Evolutionary conservation across 2,113 vertebrate species (phyloP).

Genomic region (Tetraodon nigroviridis): DNA sequence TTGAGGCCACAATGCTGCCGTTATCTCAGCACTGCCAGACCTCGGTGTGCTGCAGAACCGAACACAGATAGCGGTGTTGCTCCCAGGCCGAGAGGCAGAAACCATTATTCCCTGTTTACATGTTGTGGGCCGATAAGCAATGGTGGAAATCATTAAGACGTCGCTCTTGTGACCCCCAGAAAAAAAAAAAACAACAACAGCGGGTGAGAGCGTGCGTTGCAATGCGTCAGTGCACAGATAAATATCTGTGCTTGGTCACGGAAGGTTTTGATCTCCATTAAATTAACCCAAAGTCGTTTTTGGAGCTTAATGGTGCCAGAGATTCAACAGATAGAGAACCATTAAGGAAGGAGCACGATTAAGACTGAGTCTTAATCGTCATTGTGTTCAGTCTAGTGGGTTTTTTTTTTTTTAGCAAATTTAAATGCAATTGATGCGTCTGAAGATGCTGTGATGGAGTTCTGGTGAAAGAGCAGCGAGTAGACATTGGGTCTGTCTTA

Average conservation of each 20-base stretch:
- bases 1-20: constrained; percentile 27
- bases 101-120: constrained; percentile 23
- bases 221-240: background rate
- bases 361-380: no score
- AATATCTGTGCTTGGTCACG: background rate
- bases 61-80: constrained; percentile 35
- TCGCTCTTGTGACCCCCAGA: constrained; percentile 11
- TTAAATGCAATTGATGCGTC: no score
- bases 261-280: background rate
- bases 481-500: no score
- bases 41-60: constrained; percentile 33
- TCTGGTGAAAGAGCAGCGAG: no score
- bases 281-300: background rate
- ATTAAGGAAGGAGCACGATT: no score
- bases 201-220: background rate
- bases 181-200: background rate
- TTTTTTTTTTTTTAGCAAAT: no score
- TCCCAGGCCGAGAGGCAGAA: constrained; percentile 20
- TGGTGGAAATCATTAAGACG: constrained; percentile 20
- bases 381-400: no score
- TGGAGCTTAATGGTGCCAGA: no score
- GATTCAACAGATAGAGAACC: no score
- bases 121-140: constrained; percentile 11
- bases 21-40: constrained; percentile 56
- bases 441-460: no score